Base-by-base conservation (phyloP, 2,888 invertebrate genomes). In the Philonicus albiceps region DNA sequence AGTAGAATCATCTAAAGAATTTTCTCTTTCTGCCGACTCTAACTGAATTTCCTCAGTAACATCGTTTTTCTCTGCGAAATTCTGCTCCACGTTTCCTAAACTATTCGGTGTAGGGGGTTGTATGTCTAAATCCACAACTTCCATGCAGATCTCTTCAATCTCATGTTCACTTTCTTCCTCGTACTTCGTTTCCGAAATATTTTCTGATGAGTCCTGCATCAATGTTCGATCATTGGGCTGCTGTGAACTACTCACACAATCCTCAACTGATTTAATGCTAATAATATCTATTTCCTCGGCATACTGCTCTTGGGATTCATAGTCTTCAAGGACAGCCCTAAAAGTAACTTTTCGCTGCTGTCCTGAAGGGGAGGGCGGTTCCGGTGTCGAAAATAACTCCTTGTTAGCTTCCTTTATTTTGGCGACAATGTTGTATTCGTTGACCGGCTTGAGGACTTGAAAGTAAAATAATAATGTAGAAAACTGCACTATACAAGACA, bases 331-430 rank as follows among this genome's bases (percentile, higher is more conserved):
- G 85, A 91, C 90, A 73, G 92, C 91, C 87, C 90, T 90, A 88
- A 93, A 93, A 88, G 91, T 91, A 1, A 93, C 92, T 86, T 78
- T 76, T 3, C 86, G 53, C 34, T 85, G 85, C 8, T 34, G 75
- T 16, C 27, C 19, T 74, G 84, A n/a, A 49, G 86, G 72, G 11
- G 86, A 86, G 16, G 53, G 16, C 13, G 85, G 75, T 19, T 74
- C 43, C 13, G 86, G 74, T 19, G 87, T 80, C 53, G 91, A 92
- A 88, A 93, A 93, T 16, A 94, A 90, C 89, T 92, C 93, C 87
- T 92, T 91, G 89, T 94, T 94, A 64, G 94, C 94, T 89, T 93
- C 92, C 89, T 93, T 93, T 19, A 94, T 92, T 91, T 93, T 94
- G 89, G 93, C 93, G 87, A 92, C 91, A 87, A 94, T 93, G 89